A percentile compares a stretch with the other conserved stretches of the same genome.
These are phyloP conservation scores for Porites divaricata DNA, from an alignment of 92 coral and sea anemone genomes.

Conservation along the genomic window DNA sequence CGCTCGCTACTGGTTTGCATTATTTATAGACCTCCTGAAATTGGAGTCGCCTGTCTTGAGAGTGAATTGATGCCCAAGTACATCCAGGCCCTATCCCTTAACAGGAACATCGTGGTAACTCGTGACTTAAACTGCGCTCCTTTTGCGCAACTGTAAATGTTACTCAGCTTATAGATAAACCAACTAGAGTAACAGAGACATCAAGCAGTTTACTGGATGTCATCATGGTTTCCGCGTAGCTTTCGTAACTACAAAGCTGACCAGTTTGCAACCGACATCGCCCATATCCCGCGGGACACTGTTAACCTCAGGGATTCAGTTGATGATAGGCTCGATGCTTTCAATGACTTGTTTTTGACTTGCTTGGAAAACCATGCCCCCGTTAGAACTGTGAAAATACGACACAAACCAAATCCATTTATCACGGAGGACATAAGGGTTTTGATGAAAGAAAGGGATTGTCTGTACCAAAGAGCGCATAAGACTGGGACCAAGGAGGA, in stretches of 20 bases:
- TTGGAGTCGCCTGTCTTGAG: conserved; percentile 2
- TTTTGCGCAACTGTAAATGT: too few relatives aligned
- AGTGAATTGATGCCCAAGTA: too few relatives aligned
- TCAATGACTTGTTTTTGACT: neutral
- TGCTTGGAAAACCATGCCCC: neutral
- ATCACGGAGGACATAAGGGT: neutral
- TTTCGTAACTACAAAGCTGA: neutral
- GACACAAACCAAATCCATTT: neutral
- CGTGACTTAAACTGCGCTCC: too few relatives aligned
- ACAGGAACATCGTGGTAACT: too few relatives aligned
- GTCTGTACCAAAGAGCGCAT: neutral
- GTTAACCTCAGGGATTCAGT: neutral
- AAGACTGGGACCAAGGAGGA: neutral
- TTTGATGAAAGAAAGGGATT: neutral
- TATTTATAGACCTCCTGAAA: conserved; percentile 4
- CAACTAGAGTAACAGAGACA: conserved; percentile 44
- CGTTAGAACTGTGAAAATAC: neutral
- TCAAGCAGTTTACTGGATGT: neutral
- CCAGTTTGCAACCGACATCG: neutral
- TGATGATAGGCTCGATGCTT: neutral
- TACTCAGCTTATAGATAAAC: too few relatives aligned
- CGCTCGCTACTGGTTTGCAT: conserved; percentile 18
- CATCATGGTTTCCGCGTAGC: neutral
- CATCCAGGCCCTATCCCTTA: too few relatives aligned
- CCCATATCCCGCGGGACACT: neutral